Evolutionary conservation across 2,888 invertebrate genomes (phyloP), one percentile per base, ranked within the genome.

Genomic region (Caenorhabditis wallacei): DNA sequence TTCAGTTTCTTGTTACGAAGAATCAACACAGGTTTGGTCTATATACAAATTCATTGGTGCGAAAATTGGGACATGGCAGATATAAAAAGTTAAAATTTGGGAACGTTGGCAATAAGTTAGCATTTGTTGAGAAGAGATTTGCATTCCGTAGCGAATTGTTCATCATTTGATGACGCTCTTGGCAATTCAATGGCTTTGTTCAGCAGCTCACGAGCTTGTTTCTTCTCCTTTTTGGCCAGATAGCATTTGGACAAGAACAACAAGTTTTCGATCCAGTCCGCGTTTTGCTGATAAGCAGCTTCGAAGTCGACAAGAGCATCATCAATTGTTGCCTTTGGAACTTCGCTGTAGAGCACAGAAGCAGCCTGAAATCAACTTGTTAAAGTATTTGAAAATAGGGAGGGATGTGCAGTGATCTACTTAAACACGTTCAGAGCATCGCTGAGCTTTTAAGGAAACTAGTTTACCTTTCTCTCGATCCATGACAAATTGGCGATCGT

Each of bases 211-310:
- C 82, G 83, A 11, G 90, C 90, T 18, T 85, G 85, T 24, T 78
- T 80, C 76, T 90, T 89, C 54, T 91, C 87, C 54, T 85, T 85
- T 70, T 88, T 89, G 40, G 84, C 82, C 11, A 89, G n/a, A 56
- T 88, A 88, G 74, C 90, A 89, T 86, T 92, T 92, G 30, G 91
- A 93, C 64, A 93, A 87, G 88, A 91, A 93, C 46, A 93, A 82
- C 57, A 92, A 84, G 85, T 93, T 93, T 86, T 93, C 93, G 83
- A 93, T 92, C 93, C 93, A 93, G 40, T 89, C 89, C 22, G 92
- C 92, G 30, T 91, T 90, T 37, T 92, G 84, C 63, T 89, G 88
- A 66, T 92, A 92, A 30, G 93, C 87, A 3, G 85, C 85, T 46
- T 83, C 72, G 59, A 89, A 89, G 78, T 89, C 89, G n/a, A 24